phyloP scores from a whole-genome alignment of 2,888 invertebrate genomes.

The Luperina nickerlii region DNA sequence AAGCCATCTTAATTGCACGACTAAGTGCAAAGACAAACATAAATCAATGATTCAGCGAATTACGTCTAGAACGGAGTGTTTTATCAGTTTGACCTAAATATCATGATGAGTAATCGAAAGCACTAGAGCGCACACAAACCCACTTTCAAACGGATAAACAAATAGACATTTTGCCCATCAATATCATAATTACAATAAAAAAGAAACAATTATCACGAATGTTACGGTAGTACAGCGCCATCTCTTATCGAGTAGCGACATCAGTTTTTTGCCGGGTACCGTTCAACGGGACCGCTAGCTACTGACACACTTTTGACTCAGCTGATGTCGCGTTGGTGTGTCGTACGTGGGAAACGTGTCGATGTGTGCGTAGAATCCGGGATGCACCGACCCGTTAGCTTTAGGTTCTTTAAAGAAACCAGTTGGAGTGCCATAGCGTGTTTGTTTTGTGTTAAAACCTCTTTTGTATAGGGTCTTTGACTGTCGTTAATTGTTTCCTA shows the following conservation, averaged over 20 bases:
- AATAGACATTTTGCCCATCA: slow-evolving; percentile 32
- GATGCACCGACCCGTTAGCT: slow-evolving; percentile 80
- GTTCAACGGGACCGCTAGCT: slow-evolving; percentile 82
- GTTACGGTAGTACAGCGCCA: slow-evolving; percentile 76
- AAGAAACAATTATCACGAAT: slow-evolving; percentile 18
- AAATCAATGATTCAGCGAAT: slow-evolving; percentile 54
- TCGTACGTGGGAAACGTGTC: slow-evolving; percentile 70
- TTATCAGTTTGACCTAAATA: slow-evolving; percentile 73
- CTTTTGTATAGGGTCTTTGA: slow-evolving; percentile 70
- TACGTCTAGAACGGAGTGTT: slow-evolving; percentile 53
- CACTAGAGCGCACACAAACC: slow-evolving; percentile 59
- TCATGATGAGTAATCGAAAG: slow-evolving; percentile 64
- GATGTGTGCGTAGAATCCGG: slow-evolving; percentile 80
- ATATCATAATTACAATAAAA: slow-evolving; percentile 17
- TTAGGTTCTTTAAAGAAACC: slow-evolving; percentile 73
- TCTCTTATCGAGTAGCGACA: slow-evolving; percentile 81
- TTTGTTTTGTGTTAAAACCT: slow-evolving; percentile 65
- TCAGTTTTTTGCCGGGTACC: slow-evolving; percentile 76
- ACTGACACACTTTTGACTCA: slow-evolving; percentile 88
- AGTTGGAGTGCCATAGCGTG: slow-evolving; percentile 71
- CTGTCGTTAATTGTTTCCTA: slow-evolving; percentile 59
- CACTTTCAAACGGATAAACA: slow-evolving; percentile 42
- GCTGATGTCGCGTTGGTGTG: slow-evolving; percentile 79
- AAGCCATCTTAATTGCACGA: slow-evolving; percentile 27
- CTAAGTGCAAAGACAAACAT: slow-evolving; percentile 36